These are phyloP conservation scores for Drosophila orosa DNA, from an alignment of 1,140 invertebrate species.

Conservation along the genomic window DNA sequence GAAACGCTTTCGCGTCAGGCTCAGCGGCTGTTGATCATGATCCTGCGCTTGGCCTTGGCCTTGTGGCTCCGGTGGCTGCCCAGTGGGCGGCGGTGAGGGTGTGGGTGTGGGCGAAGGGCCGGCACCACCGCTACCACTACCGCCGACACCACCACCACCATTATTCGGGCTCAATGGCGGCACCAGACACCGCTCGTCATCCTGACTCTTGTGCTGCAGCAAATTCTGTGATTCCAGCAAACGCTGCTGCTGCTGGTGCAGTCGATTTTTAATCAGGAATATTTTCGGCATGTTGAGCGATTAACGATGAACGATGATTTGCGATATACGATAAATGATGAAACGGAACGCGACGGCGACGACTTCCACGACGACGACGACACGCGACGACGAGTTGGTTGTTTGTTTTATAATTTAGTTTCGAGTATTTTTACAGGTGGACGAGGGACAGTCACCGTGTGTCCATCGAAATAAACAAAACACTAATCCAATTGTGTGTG, in stretches of 20 bases:
- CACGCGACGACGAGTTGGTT: conserved; percentile 20
- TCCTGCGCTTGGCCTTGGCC: conserved; percentile 41
- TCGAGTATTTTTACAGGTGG: conserved; percentile 15
- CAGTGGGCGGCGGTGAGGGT: conserved; percentile 27
- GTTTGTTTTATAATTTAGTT: conserved; percentile 8
- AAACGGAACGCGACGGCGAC: conserved; percentile 13
- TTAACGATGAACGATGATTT: conserved; percentile 9
- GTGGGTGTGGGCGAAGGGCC: conserved; percentile 36
- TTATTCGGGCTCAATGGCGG: conserved; percentile 83
- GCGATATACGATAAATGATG: neutral
- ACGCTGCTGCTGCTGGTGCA: conserved; percentile 94
- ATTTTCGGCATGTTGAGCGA: conserved; percentile 91
- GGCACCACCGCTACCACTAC: conserved; percentile 20
- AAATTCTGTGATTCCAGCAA: conserved; percentile 91
- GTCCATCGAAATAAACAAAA: conserved; percentile 71
- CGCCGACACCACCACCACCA: conserved; percentile 1
- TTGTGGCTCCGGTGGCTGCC: conserved; percentile 80
- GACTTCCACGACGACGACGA: conserved; percentile 19
- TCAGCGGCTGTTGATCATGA: conserved; percentile 61
- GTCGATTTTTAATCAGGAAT: conserved; percentile 93
- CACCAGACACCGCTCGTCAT: conserved; percentile 76
- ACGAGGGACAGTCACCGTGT: conserved; percentile 31
- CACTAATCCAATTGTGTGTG: conserved; percentile 83
- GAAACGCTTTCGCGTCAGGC: conserved; percentile 74
- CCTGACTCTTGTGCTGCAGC: conserved; percentile 85